A percentile compares a stretch with the other conserved stretches of the same genome.
Conservation (phyloP, 2,113 vertebrate species). For the Grantiella picta region DNA sequence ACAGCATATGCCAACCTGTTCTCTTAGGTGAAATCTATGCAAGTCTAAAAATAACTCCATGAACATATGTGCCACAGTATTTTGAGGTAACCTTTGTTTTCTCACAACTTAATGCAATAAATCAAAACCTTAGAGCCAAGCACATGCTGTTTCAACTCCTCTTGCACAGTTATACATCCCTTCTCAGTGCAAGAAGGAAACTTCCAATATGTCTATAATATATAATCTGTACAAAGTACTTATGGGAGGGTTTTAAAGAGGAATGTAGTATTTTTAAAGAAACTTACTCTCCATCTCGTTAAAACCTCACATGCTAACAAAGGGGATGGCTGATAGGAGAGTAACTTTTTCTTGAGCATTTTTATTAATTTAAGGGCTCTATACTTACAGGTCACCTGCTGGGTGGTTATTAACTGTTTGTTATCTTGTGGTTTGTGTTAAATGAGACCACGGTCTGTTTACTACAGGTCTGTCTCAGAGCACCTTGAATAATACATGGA, state of each 20-base stretch:
- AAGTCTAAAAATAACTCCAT: constrained; percentile 36
- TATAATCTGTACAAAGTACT: neutral
- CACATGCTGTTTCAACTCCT: neutral
- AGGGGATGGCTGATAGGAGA: neutral
- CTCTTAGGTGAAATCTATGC: neutral
- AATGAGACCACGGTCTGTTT: neutral
- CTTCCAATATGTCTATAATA: neutral
- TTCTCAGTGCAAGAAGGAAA: neutral
- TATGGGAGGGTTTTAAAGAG: neutral
- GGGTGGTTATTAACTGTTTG: neutral
- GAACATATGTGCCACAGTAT: constrained; percentile 34
- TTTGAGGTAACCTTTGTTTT: constrained; percentile 39
- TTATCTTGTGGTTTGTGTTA: neutral
- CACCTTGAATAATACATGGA: neutral
- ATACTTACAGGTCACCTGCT: neutral
- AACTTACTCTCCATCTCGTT: neutral
- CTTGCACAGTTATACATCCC: neutral
- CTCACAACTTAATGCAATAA: constrained; percentile 5
- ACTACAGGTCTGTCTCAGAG: neutral
- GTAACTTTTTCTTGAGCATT: neutral
- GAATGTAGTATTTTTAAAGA: neutral
- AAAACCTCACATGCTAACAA: neutral
- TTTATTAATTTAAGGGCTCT: neutral
- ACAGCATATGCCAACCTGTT: neutral
- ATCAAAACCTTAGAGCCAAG: neutral